Evolutionary conservation across 2,113 vertebrate genomes (phyloP).

Genomic region (Gnathonemus echidnorhynchus): DNA sequence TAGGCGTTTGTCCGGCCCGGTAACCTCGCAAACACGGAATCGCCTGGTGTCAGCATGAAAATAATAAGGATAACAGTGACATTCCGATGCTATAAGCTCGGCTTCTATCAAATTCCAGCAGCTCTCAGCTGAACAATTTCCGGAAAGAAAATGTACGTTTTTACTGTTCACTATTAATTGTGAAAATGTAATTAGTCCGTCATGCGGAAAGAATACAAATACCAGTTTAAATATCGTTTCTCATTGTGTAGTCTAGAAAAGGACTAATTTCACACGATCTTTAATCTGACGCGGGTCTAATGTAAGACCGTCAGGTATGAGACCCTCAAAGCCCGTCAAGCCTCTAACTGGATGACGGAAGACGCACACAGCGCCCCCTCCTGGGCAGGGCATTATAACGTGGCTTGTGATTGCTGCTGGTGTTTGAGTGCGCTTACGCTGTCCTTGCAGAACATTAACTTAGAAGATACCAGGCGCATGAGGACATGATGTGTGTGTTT

Average conservation of each 20-base stretch:
- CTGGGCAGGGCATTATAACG: neutral
- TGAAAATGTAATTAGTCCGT: neutral
- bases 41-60: neutral
- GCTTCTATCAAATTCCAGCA: neutral
- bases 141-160: neutral
- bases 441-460: neutral
- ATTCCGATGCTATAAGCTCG: neutral
- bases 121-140: neutral
- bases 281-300: neutral
- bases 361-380: neutral
- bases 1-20: neutral
- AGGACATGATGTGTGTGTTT: neutral
- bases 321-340: neutral
- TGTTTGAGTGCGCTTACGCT: neutral
- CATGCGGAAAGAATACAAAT: neutral
- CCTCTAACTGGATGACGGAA: neutral
- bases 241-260: neutral
- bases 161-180: neutral
- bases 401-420: neutral
- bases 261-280: neutral
- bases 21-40: neutral
- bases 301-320: neutral
- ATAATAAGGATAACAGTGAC: neutral
- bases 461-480: neutral
- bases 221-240: neutral